Percentiles rank a stretch among this genome's conserved stretches.
phyloP scores from a whole-genome alignment of 2,888 invertebrate species.

The Caenorhabditis uteleia region DNA sequence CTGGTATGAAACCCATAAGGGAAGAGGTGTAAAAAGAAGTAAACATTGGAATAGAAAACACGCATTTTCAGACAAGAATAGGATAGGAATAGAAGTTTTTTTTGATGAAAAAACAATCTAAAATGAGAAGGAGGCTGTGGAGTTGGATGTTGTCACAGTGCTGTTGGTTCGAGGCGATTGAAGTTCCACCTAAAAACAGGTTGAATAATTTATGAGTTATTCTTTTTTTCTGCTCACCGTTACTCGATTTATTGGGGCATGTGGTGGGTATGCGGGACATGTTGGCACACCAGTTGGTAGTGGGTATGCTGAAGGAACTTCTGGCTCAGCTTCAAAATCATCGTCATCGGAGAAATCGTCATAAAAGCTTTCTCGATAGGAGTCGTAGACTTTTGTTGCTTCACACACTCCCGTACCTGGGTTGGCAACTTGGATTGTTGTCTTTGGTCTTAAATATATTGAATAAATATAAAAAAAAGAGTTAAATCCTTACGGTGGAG shows the following conservation, averaged over 20 bases:
- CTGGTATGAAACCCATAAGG: too few relatives aligned
- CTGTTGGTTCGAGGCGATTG: constrained; percentile 34
- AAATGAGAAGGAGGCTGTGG: constrained; percentile 36
- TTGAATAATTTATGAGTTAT: neutral
- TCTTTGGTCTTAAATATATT: constrained; percentile 36
- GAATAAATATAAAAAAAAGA: neutral
- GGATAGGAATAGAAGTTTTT: neutral
- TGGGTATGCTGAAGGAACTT: constrained; percentile 31
- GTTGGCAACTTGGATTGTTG: constrained; percentile 34
- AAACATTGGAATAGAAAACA: too few relatives aligned
- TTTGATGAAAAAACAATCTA: neutral
- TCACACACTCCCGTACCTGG: constrained; percentile 14
- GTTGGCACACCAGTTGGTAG: constrained; percentile 48
- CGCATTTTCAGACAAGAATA: too few relatives aligned
- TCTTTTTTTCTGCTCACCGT: constrained; percentile 31
- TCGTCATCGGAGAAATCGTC: constrained; percentile 41
- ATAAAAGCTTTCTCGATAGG: constrained; percentile 35
- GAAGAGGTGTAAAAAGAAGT: too few relatives aligned
- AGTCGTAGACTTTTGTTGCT: constrained; percentile 17
- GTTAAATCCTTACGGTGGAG: neutral
- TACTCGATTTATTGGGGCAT: constrained; percentile 53
- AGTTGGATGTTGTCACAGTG: constrained; percentile 38
- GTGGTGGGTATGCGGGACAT: constrained; percentile 47
- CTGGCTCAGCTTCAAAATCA: constrained; percentile 26
- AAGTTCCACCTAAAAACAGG: constrained; percentile 27